A percentile compares a stretch with the other conserved stretches of the same genome.
phyloP scores from a whole-genome alignment of 2,113 vertebrate species.

The Hepsetus odoe region DNA sequence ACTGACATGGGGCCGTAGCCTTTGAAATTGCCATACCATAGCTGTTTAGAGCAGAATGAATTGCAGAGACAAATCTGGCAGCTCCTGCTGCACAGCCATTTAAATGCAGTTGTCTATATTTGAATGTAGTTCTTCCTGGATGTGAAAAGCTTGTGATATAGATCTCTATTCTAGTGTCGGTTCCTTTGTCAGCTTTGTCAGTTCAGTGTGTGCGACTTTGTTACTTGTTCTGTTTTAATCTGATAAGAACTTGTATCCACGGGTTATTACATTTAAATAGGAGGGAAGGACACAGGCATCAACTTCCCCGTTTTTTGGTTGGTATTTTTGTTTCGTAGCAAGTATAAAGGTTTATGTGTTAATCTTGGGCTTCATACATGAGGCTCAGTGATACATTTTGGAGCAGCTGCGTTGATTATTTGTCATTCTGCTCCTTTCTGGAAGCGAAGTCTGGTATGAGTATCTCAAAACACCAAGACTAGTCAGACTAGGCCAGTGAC shows the following conservation, averaged over 20 bases:
- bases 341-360: too few species aligned
- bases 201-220: not conserved
- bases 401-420: not conserved
- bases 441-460: not conserved
- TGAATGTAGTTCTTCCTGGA: not conserved
- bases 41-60: not conserved
- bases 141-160: not conserved
- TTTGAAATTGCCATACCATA: not conserved
- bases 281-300: not conserved
- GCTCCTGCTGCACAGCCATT: not conserved
- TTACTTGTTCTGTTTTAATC: not conserved
- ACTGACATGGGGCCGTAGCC: slow-evolving; percentile 8
- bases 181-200: slow-evolving; percentile 6
- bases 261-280: not conserved
- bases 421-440: not conserved
- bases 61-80: not conserved
- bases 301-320: not conserved
- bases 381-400: not conserved
- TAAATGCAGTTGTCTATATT: not conserved
- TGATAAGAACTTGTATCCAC: not conserved
- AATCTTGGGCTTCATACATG: not conserved
- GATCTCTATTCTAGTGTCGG: not conserved
- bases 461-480: not conserved
- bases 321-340: not conserved
- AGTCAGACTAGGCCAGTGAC: not conserved